Percentiles rank a stretch among this genome's conserved stretches.
Conservation (phyloP, 2,113 vertebrate genomes). For the Arenaria interpres region DNA sequence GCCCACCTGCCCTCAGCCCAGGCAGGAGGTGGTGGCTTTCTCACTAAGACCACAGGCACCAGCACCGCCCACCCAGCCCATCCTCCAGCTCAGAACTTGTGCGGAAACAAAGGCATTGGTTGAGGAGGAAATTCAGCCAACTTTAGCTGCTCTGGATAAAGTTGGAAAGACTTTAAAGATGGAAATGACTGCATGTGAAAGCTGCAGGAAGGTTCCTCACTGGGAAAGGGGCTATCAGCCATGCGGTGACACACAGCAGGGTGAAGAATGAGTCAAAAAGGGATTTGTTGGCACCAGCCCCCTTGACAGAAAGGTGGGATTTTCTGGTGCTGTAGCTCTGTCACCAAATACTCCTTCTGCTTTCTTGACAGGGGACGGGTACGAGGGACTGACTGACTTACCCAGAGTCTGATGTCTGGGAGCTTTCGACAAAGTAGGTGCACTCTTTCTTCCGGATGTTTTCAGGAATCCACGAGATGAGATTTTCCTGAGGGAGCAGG, state of each 20-base stretch:
- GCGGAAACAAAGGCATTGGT: background rate
- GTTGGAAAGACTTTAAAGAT: too few species aligned
- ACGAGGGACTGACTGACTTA: background rate
- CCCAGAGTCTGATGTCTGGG: slow-evolving; percentile 71
- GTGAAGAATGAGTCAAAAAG: background rate
- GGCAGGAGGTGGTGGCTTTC: background rate
- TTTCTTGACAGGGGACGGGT: background rate
- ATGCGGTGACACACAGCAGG: background rate
- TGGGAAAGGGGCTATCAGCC: background rate
- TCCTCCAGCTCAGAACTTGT: background rate
- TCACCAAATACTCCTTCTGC: background rate
- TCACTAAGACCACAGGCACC: accelerated
- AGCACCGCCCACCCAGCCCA: background rate
- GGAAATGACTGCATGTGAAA: background rate
- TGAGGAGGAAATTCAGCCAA: background rate
- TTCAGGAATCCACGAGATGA: slow-evolving; percentile 81
- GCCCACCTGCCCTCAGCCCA: background rate
- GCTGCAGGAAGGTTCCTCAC: background rate
- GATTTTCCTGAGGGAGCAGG: slow-evolving; percentile 62
- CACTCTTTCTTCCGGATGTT: slow-evolving; percentile 91
- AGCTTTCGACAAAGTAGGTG: slow-evolving; percentile 78
- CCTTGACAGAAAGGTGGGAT: background rate
- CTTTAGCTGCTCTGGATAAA: background rate
- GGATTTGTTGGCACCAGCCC: background rate
- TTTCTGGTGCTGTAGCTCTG: background rate